These are phyloP conservation scores for Ophion costatus DNA, from an alignment of 2,888 invertebrate genomes.

Conservation along the genomic window DNA sequence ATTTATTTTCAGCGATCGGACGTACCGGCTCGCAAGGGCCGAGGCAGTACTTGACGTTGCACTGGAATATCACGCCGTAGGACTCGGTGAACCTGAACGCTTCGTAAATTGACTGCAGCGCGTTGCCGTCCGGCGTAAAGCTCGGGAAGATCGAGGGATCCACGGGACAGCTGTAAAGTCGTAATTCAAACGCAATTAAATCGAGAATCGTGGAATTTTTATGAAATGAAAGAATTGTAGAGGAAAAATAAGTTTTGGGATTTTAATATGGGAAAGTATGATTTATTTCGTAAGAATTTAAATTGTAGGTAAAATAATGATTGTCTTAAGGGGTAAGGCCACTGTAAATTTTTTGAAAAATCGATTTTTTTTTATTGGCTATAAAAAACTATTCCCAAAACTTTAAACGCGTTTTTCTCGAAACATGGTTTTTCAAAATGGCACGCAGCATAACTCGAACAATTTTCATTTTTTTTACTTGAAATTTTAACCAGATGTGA, in stretches of 20 bases:
- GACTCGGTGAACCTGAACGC: constrained; percentile 98
- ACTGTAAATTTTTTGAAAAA: too few species aligned
- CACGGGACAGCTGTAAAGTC: constrained; percentile 90
- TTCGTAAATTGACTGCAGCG: constrained; percentile 95
- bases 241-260: neutral
- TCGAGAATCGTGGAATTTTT: neutral
- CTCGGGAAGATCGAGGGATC: constrained; percentile 97
- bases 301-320: too few species aligned
- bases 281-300: too few species aligned
- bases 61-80: constrained; percentile 98
- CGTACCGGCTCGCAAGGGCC: constrained; percentile 97
- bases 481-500: too few species aligned
- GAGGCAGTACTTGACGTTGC: constrained; percentile 97
- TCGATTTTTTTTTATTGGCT: too few species aligned
- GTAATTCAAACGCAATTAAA: constrained; percentile 50
- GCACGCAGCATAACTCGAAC: too few species aligned
- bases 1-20: constrained; percentile 61
- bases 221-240: neutral
- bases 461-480: too few species aligned
- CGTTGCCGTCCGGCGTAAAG: constrained; percentile 95
- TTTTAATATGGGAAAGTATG: neutral
- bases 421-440: too few species aligned
- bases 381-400: too few species aligned
- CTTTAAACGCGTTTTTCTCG: too few species aligned
- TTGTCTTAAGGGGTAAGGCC: too few species aligned